Evolutionary conservation across 2,797 vertebrate genomes (phyloP).

Genomic region (Oreochromis grahami): DNA sequence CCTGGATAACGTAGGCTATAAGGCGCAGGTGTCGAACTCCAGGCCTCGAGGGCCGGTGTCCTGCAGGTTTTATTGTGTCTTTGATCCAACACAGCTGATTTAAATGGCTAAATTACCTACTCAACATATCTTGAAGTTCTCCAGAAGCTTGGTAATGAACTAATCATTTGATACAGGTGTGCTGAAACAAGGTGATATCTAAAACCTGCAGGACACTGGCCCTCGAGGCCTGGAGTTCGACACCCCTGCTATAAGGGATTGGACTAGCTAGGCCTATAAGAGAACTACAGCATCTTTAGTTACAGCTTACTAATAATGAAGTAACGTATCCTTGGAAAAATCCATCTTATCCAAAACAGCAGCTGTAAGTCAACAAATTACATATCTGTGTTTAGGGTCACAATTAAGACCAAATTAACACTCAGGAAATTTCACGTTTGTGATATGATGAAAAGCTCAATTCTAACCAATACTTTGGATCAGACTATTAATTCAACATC

Average conservation of each 20-base stretch:
- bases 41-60: background rate
- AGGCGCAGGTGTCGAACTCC: background rate
- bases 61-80: background rate
- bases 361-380: background rate
- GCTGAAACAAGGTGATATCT: background rate
- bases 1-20: background rate
- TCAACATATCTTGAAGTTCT: background rate
- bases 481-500: background rate
- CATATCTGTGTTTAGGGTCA: background rate
- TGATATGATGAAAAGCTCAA: background rate
- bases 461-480: background rate
- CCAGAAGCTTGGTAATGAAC: background rate
- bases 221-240: background rate
- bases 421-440: background rate
- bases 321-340: background rate
- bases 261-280: background rate
- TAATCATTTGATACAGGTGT: background rate
- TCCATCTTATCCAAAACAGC: background rate
- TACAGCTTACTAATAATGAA: background rate
- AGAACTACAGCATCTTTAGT: background rate
- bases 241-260: background rate
- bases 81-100: background rate
- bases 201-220: background rate
- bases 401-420: background rate
- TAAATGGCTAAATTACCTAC: background rate